Base-by-base conservation (phyloP, 2,797 vertebrate genomes). In the Pristis pectinata region DNA sequence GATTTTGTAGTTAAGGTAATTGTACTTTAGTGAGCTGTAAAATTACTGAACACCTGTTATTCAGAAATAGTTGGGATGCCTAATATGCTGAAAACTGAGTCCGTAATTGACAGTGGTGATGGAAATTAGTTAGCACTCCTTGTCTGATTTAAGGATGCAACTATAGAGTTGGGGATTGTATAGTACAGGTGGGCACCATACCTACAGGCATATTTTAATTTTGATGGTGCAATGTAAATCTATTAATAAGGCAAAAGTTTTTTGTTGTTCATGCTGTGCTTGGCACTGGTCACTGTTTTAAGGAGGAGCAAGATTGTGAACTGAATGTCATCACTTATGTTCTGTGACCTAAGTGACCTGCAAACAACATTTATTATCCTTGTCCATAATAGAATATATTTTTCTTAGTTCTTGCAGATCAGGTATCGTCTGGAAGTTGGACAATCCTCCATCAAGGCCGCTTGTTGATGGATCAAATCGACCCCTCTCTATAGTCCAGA, bases 391-490 rank as follows among this genome's bases (percentile, higher is more conserved):
- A 8, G 87, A 91, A 91, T 37, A 10, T 91, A 37, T 67, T 15
- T 91, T 72, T 82, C 77, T 95, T 94, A 87, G 67, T 79, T 49
- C 94, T 77, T 95, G 22, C 95, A 97, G 97, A 95, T 96, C 96
- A 34, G 96, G 97, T 93, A 94, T 95, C 53, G 95, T 97, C 56
- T 98, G 98, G 98, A 96, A 97, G 95, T 95, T 99, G 95, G 98
- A 98, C 95, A 98, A 98, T 95, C 98, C 98, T 95, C 97, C 98
- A 1, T 97, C 98, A 53, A 97, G 98, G 83, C 98, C 98, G 76
- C 96, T 98, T 94, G 95, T 97, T 4, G 97, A 97, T 95, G 97
- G 97, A 80, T 96, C 97, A 0, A 95, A 96, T n/a, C 96, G 96
- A 19, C 96, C 97, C 22, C 96, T 97, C 95, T 97, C 97, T 3